Evolutionary conservation across 2,888 invertebrate genomes (phyloP).

Genomic region (Atrina japonica): DNA sequence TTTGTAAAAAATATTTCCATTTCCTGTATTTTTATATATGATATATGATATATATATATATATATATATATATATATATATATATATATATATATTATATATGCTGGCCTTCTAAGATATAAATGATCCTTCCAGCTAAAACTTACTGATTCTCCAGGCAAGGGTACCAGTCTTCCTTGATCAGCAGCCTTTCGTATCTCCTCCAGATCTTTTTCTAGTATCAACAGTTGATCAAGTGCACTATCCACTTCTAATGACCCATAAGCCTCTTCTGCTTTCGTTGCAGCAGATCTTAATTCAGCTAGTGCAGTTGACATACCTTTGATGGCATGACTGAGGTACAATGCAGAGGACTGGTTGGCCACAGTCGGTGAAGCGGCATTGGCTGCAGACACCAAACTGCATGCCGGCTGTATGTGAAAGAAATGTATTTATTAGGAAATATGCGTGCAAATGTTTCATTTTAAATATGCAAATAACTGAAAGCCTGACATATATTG

Average conservation of each 20-base stretch:
- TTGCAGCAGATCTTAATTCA: conserved; percentile 84
- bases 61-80: too few relatives aligned
- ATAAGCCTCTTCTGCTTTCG: conserved; percentile 80
- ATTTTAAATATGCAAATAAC: neutral
- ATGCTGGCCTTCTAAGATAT: too few relatives aligned
- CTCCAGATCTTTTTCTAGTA: conserved; percentile 90
- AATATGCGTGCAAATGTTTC: neutral
- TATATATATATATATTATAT: too few relatives aligned
- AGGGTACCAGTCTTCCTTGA: conserved; percentile 87
- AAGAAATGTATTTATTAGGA: too few relatives aligned
- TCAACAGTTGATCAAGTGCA: conserved; percentile 90
- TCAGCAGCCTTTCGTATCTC: conserved; percentile 90
- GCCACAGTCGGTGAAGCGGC: conserved; percentile 91
- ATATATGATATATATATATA: too few relatives aligned
- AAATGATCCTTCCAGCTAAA: too few relatives aligned
- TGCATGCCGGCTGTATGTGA: conserved; percentile 81
- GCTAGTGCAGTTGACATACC: conserved; percentile 84
- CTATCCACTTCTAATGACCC: conserved; percentile 88
- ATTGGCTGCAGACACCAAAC: conserved; percentile 89
- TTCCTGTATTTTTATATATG: too few relatives aligned
- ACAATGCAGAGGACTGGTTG: conserved; percentile 89
- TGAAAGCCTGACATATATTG: neutral
- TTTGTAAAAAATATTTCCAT: too few relatives aligned
- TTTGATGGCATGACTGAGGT: conserved; percentile 87
- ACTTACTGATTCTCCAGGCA: conserved; percentile 91